Evolutionary conservation across 2,888 invertebrate species (phyloP).

Genomic region (Drosophila differens): DNA sequence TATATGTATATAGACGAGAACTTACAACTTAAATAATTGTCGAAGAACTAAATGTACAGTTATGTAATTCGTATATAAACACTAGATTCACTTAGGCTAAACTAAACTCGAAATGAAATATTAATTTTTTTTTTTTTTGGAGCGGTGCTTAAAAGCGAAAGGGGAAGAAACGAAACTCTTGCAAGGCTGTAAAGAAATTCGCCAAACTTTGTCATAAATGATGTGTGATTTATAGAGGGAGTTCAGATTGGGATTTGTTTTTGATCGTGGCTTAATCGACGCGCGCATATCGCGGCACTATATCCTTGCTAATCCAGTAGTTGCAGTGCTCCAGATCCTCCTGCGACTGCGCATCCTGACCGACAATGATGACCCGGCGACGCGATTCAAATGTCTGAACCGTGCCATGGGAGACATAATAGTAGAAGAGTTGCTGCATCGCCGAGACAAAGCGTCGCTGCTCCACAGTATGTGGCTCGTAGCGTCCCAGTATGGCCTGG

Average conservation of each 20-base stretch:
- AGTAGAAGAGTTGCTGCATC: constrained; percentile 93
- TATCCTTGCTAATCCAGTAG: constrained; percentile 90
- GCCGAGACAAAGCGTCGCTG: constrained; percentile 91
- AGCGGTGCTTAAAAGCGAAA: background rate
- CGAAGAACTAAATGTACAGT: constrained; percentile 80
- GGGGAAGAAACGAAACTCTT: constrained; percentile 2
- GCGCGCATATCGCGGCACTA: constrained; percentile 91
- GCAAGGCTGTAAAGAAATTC: constrained; percentile 23
- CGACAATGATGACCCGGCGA: constrained; percentile 88
- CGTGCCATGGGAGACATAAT: constrained; percentile 92
- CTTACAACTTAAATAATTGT: constrained; percentile 74
- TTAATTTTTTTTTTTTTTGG: background rate
- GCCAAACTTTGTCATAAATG: constrained; percentile 48
- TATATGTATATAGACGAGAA: constrained; percentile 44
- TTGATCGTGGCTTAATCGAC: constrained; percentile 87
- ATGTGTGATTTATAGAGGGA: constrained; percentile 1
- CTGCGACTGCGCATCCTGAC: constrained; percentile 89
- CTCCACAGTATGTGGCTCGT: constrained; percentile 90
- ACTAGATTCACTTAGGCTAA: constrained; percentile 80
- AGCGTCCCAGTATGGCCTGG: constrained; percentile 91
- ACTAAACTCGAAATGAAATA: constrained; percentile 66
- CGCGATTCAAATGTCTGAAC: constrained; percentile 88
- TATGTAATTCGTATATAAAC: constrained; percentile 71
- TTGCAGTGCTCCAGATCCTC: constrained; percentile 91
- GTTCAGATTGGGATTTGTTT: background rate